Evolutionary conservation across 2,113 vertebrate genomes (phyloP), one percentile per base, ranked within the genome.

Genomic region (Chloebia gouldiae): DNA sequence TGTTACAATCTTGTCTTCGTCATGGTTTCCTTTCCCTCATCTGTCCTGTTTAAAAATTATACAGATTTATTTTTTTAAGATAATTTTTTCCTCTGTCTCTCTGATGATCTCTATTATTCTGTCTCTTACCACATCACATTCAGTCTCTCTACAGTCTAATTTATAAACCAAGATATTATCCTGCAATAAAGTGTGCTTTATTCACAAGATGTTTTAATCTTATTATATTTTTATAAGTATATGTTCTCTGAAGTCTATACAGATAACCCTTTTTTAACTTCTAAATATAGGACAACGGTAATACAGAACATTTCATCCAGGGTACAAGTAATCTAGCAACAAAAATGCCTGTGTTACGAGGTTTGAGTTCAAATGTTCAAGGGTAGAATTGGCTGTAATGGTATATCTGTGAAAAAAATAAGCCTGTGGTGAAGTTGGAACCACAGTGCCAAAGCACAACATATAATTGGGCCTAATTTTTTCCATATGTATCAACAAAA

Each of bases 401-500:
- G 95, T 98, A 92, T 97, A 96, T 97, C 97, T 97, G 93, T 96
- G 94, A 97, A 97, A 98, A 97, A 97, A 97, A 97, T 95, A 95
- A 96, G 94, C 97, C 96, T 95, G 94, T 96, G 97, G 97, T 95
- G 96, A 97, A 98, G 82, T 77, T 96, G 96, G 95, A 97, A 82
- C 92, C 87, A 92, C 78, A n/a, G 94, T 97, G 97, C 97, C 96
- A 97, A 98, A 98, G 97, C 97, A 97, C 97, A 97, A 97, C 95
- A 96, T 97, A 97, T 97, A 98, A 98, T 97, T 97, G 96, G 92
- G 79, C 91, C 95, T 98, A 97, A 98, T 97, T 97, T 97, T 97
- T 98, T 97, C 98, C 97, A 98, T 97, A 98, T 98, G 97, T 97
- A 97, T 98, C 96, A 98, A 98, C 97, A 98, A 96, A 97, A 98